Evolutionary conservation across 2,113 vertebrate genomes (phyloP).

Genomic region (Pituophis catenifer): DNA sequence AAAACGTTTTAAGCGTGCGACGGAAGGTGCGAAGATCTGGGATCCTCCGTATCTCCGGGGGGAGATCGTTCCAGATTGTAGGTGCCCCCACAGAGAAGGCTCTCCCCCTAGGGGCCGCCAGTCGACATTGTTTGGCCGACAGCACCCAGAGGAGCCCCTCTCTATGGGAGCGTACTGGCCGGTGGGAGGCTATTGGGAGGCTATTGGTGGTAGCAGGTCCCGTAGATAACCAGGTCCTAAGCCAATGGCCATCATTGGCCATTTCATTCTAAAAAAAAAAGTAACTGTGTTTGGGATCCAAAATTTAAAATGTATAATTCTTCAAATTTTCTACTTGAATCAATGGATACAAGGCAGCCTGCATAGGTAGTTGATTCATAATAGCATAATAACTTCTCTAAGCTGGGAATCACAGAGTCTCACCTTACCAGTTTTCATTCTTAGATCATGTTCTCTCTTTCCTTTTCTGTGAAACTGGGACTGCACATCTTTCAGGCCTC

Average conservation of each 20-base stretch:
- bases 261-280: not conserved
- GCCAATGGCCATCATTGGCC: not conserved
- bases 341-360: not conserved
- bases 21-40: too few species aligned
- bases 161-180: too few species aligned
- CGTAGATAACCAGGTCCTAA: too few species aligned
- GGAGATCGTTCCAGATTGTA: too few species aligned
- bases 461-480: not conserved
- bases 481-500: not conserved
- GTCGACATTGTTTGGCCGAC: too few species aligned
- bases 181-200: too few species aligned
- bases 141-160: too few species aligned
- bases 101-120: too few species aligned
- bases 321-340: not conserved
- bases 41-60: too few species aligned
- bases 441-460: not conserved
- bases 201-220: too few species aligned
- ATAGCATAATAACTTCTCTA: not conserved
- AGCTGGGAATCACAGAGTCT: not conserved
- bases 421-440: not conserved
- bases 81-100: too few species aligned
- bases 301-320: not conserved
- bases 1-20: too few species aligned
- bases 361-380: not conserved
- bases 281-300: not conserved